Base-by-base conservation (phyloP, 2,113 vertebrate species). In the Fregata magnificens region DNA sequence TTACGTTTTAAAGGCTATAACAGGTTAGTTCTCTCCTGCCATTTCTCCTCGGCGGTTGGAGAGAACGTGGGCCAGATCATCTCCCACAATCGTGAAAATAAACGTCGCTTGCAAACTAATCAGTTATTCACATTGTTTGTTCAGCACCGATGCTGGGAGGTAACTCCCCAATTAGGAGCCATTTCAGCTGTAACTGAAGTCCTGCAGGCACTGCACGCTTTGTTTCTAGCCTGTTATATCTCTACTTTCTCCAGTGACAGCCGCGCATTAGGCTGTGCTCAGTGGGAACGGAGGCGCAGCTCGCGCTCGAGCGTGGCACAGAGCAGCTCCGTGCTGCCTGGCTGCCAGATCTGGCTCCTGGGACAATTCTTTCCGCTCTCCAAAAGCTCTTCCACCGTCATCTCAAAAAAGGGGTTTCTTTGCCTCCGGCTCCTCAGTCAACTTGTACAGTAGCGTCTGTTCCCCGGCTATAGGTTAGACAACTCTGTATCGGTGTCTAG, bases 231-330 rank as follows among this genome's bases (percentile, higher is more conserved):
- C 94, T 96, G 96, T 95, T 95, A 74, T 61, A 86, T 73, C 93
- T 95, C 91, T 34, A 90, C 95, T 96, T 95, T 95, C 66, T 76
- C 84, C 59, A 67, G 77, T 97, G 97, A 97, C 97, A 98, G 96
- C 89, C 53, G 7, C 66, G 16, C 40, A 10, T 81, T 78, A 16
- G 80, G 66, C 94, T 94, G 61, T 79, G n/a, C 76, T 81, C 3
- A 16, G 42, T 92, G 83, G 82, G 88, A 95, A 80, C 49, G 11
- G 13, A 88, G 77, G 90, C 24, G 5, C 63, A 34, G 53, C 50
- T 93, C 88, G 65, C 52, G 2, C 55, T 84, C 7, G 13, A 76
- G 71, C 10, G 91, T 88, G 73, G 84, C 76, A 78, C 36, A 12
- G 69, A 85, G 77, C 82, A 85, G 91, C 73, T 91, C 91, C 10